A percentile compares a stretch with the other conserved stretches of the same genome.
phyloP scores from a whole-genome alignment of 2,113 vertebrate species.

The Trichechus manatus region DNA sequence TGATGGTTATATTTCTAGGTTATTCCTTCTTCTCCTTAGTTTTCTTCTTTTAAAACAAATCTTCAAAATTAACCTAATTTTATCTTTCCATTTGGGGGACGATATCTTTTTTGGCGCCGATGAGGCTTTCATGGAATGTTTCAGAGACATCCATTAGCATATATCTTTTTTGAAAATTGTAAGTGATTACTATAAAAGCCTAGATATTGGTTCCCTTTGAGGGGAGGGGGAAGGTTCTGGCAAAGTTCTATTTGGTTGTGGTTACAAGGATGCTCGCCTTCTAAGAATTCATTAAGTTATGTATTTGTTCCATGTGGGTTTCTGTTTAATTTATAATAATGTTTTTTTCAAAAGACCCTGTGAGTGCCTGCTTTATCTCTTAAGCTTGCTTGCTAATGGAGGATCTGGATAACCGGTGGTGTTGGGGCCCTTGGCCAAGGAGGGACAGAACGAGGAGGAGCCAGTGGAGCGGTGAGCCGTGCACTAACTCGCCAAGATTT shows the following conservation, averaged over 20 bases:
- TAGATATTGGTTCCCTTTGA: not conserved
- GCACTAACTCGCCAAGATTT: not conserved
- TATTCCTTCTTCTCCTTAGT: not conserved
- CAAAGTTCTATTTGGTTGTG: conserved; percentile 16
- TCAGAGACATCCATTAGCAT: conserved; percentile 47
- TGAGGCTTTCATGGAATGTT: conserved; percentile 15
- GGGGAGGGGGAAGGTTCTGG: not conserved
- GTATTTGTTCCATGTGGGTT: not conserved
- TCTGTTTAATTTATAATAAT: conserved; percentile 60
- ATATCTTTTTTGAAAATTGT: conserved; percentile 6
- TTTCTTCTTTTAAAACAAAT: conserved; percentile 31
- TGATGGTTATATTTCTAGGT: not conserved
- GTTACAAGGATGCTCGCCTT: not conserved
- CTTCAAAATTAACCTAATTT: conserved; percentile 3
- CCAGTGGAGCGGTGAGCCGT: not conserved
- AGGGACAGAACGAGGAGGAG: not conserved
- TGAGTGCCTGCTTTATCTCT: conserved; percentile 29
- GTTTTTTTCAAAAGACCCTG: not conserved
- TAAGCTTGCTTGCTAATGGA: not conserved
- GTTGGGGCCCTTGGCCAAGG: not conserved
- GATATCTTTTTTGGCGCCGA: not conserved
- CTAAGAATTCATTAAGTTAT: conserved; percentile 1
- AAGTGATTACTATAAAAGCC: conserved; percentile 15
- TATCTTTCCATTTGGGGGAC: conserved; percentile 15
- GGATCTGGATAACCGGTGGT: not conserved